Conservation (phyloP, 2,113 vertebrate species). For the Plotosus lineatus region DNA sequence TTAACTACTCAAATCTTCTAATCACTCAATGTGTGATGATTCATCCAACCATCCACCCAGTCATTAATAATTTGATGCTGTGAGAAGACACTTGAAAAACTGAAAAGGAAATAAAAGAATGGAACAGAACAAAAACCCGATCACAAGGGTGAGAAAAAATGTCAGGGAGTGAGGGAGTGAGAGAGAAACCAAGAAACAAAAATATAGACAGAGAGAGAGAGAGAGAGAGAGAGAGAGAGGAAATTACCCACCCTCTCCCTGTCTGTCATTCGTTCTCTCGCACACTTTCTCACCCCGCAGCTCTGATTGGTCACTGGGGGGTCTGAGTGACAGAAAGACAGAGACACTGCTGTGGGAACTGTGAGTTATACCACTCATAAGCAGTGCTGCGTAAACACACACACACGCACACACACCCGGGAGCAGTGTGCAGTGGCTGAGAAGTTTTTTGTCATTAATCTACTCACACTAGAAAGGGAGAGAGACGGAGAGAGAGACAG, state of each 20-base stretch:
- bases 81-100: not conserved
- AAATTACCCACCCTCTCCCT: slow-evolving; percentile 54
- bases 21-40: not conserved
- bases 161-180: not conserved
- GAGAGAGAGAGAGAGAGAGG: not conserved
- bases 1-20: not conserved
- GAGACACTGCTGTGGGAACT: slow-evolving; percentile 66
- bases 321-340: slow-evolving; percentile 71
- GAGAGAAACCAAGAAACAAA: no score
- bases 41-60: not conserved
- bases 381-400: slow-evolving; percentile 33
- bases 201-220: not conserved
- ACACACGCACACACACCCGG: slow-evolving; percentile 40
- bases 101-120: not conserved
- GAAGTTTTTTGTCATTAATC: slow-evolving; percentile 32
- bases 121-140: not conserved
- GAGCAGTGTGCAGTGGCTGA: not conserved
- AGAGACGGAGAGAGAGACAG: not conserved
- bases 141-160: not conserved
- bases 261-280: not conserved
- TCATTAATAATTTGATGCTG: not conserved
- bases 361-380: slow-evolving; percentile 80
- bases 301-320: slow-evolving; percentile 74
- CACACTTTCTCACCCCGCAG: slow-evolving; percentile 55
- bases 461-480: not conserved